Evolutionary conservation across 2,888 invertebrate genomes (phyloP).

Genomic region (Ophion ventricosus): DNA sequence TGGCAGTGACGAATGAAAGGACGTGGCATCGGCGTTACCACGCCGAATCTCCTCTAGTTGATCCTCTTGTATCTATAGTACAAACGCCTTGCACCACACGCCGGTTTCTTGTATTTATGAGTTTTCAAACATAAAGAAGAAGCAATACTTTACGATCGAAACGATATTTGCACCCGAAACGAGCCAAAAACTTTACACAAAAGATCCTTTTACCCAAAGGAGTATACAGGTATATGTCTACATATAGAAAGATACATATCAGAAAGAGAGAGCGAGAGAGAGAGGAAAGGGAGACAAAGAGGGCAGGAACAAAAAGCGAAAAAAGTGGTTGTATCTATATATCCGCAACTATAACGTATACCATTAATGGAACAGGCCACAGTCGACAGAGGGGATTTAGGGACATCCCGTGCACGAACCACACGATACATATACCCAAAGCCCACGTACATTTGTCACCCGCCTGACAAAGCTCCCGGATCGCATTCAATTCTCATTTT

Average conservation of each 20-base stretch:
- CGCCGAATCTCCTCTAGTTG: slow-evolving; percentile 35
- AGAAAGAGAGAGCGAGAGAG: slow-evolving; percentile 19
- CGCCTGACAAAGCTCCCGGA: slow-evolving; percentile 61
- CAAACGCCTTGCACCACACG: slow-evolving; percentile 28
- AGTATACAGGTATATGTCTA: background rate
- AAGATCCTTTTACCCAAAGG: slow-evolving; percentile 48
- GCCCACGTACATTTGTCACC: slow-evolving; percentile 63
- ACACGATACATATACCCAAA: slow-evolving; percentile 49
- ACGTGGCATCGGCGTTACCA: slow-evolving; percentile 35
- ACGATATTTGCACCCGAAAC: slow-evolving; percentile 50
- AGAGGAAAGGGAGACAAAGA: slow-evolving; percentile 16
- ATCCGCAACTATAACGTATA: slow-evolving; percentile 31
- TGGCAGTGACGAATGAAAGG: slow-evolving; percentile 69
- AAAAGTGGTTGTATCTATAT: slow-evolving; percentile 19
- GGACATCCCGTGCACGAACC: slow-evolving; percentile 57
- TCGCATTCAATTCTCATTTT: slow-evolving; percentile 64
- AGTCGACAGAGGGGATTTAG: slow-evolving; percentile 56
- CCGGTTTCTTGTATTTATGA: slow-evolving; percentile 44
- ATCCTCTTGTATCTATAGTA: slow-evolving; percentile 20
- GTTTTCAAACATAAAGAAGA: slow-evolving; percentile 15
- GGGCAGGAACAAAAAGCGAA: background rate
- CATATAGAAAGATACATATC: slow-evolving; percentile 1
- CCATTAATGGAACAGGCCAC: slow-evolving; percentile 57
- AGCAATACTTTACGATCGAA: slow-evolving; percentile 11
- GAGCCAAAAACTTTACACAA: slow-evolving; percentile 56